phyloP scores from a whole-genome alignment of 2,113 vertebrate genomes.

The Perca fluviatilis region DNA sequence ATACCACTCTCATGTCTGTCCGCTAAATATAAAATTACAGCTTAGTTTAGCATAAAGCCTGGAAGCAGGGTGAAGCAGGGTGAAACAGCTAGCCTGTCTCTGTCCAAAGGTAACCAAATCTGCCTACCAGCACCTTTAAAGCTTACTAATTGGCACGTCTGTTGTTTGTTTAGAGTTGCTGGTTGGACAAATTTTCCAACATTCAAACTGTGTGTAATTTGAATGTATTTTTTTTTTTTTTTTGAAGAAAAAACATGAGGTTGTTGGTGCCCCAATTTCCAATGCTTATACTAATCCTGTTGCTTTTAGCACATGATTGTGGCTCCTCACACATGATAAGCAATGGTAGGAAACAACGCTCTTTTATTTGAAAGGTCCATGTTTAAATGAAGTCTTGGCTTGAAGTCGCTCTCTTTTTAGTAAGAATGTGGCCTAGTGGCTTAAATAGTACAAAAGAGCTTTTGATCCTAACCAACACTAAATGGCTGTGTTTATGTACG shows the following conservation, averaged over 20 bases:
- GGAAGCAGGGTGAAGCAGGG: not conserved
- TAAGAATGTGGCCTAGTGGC: not conserved
- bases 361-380: not conserved
- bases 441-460: not conserved
- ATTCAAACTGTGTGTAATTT: no score
- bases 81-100: not conserved
- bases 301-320: not conserved
- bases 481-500: conserved; percentile 58
- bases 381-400: not conserved
- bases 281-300: not conserved
- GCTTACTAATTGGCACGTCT: not conserved
- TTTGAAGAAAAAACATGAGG: not conserved
- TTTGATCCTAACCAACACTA: conserved; percentile 29
- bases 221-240: no score
- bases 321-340: not conserved
- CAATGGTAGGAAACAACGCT: not conserved
- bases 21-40: not conserved
- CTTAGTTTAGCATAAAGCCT: not conserved
- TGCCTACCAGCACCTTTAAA: not conserved
- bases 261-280: not conserved
- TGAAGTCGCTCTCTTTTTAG: not conserved
- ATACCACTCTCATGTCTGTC: not conserved
- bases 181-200: no score
- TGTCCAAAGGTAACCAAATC: not conserved
- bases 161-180: not conserved